Evolutionary conservation across 2,888 invertebrate genomes (phyloP), one percentile per base, ranked within the genome.

Genomic region (Caenorhabditis panamensis): DNA sequence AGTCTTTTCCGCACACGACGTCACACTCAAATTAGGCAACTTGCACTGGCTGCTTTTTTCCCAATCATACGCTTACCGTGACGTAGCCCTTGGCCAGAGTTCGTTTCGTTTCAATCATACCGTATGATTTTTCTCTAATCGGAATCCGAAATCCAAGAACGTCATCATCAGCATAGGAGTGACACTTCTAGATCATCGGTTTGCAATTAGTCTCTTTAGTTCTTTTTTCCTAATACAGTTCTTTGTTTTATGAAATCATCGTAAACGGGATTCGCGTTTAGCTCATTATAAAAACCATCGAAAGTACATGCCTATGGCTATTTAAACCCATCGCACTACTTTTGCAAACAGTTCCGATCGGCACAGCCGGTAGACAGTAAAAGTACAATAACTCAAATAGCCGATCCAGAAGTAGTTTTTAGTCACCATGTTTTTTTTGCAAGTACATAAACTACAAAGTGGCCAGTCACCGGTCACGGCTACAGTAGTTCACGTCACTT

Each of bases 241-340:
- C 66, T 66, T 18, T 59, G 75, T 66, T 66, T 53, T 49, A 67
- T 59, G 37, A 61, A 53, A 59, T 73, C 73, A 73, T 44, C 47
- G 37, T 24, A 73, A 73, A 59, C 63, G 58, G 44, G 62, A 66
- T 53, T n/a, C 36, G 20, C 9, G 66, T 56, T 66, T 73, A 73
- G 64, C 75, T 75, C 66, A 75, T 75, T 75, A 75, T 61, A 75
- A 31, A 75, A 66, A 73, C 73, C 73, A 64, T 37, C 73, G 49
- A 73, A 73, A 73, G 73, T 73, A 73, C 73, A 73, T 59, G 73
- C 53, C 59, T 36, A 28, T 59, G 53, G 59, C 37, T 75, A 59
- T 75, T 37, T 61, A 75, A 66, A 47, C 41, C 61, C 1, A 49
- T n/a, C 49, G 49, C 59, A 49, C 49, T 58, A 49, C 62, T 62